Evolutionary conservation across 2,888 invertebrate genomes (phyloP).

Genomic region (Julus scandinavius): DNA sequence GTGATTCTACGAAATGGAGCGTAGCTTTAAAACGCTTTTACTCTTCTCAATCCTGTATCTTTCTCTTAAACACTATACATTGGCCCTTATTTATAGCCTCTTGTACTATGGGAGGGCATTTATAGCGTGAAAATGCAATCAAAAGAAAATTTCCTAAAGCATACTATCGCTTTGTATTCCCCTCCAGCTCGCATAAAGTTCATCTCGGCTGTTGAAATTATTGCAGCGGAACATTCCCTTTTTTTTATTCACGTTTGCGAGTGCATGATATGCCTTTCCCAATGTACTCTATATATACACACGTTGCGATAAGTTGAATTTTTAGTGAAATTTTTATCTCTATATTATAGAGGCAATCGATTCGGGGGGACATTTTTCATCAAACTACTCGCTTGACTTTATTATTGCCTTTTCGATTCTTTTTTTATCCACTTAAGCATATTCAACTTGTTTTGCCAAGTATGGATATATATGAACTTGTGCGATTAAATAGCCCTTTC

Average conservation of each 20-base stretch:
- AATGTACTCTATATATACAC: background rate
- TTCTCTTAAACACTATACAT: background rate
- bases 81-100: background rate
- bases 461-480: background rate
- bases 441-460: background rate
- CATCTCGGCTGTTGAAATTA: background rate
- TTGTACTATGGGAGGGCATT: background rate
- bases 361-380: conserved; percentile 10
- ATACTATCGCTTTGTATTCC: background rate
- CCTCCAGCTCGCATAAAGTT: background rate
- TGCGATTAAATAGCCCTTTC: background rate
- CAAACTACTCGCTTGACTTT: background rate
- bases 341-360: conserved; percentile 6
- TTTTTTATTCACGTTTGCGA: background rate
- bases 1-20: background rate
- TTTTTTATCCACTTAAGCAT: conserved; percentile 5
- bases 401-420: conserved; percentile 16
- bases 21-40: background rate
- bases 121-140: conserved; percentile 27
- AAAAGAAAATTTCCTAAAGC: conserved; percentile 33
- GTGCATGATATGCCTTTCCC: background rate
- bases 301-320: background rate
- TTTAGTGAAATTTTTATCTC: conserved; percentile 12
- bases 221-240: conserved; percentile 6
- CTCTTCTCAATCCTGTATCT: background rate